Conservation (phyloP, 2,888 invertebrate species). For the Physocephala rufipes region DNA sequence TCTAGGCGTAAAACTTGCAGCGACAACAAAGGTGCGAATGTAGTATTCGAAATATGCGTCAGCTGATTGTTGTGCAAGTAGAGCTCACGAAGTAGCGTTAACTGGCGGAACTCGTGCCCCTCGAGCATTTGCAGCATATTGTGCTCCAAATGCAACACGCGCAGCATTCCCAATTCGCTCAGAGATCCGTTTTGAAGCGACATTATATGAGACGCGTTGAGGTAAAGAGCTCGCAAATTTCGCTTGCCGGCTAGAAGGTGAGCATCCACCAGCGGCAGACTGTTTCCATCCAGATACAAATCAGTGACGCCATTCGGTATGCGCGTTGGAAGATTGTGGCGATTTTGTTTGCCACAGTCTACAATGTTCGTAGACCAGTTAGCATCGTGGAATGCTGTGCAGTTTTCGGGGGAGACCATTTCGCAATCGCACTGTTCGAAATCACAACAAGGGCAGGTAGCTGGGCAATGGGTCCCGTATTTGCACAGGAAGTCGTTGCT, state of each 20-base stretch:
- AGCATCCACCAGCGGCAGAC: constrained; percentile 82
- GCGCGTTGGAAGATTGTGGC: constrained; percentile 71
- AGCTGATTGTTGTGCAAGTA: constrained; percentile 88
- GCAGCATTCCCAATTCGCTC: constrained; percentile 81
- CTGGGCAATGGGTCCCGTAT: constrained; percentile 93
- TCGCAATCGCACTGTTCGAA: constrained; percentile 97
- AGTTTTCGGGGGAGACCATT: constrained; percentile 94
- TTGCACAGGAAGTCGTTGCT: constrained; percentile 89
- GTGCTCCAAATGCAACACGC: constrained; percentile 84
- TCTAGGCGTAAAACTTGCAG: constrained; percentile 83
- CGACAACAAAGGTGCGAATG: constrained; percentile 79
- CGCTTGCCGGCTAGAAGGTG: constrained; percentile 91
- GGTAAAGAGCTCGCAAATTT: constrained; percentile 85
- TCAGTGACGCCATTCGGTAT: constrained; percentile 96
- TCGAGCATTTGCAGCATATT: constrained; percentile 82
- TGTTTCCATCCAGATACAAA: constrained; percentile 90
- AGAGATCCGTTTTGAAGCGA: constrained; percentile 81
- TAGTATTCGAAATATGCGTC: constrained; percentile 80
- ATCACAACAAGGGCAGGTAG: constrained; percentile 94
- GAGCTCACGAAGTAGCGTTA: constrained; percentile 81
- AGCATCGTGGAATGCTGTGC: constrained; percentile 94
- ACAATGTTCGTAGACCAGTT: constrained; percentile 93
- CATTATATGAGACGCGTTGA: constrained; percentile 85
- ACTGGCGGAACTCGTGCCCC: constrained; percentile 85
- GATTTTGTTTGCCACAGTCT: constrained; percentile 78